Conservation (phyloP, 2,797 vertebrate species). For the Amphiprion clarkii region DNA sequence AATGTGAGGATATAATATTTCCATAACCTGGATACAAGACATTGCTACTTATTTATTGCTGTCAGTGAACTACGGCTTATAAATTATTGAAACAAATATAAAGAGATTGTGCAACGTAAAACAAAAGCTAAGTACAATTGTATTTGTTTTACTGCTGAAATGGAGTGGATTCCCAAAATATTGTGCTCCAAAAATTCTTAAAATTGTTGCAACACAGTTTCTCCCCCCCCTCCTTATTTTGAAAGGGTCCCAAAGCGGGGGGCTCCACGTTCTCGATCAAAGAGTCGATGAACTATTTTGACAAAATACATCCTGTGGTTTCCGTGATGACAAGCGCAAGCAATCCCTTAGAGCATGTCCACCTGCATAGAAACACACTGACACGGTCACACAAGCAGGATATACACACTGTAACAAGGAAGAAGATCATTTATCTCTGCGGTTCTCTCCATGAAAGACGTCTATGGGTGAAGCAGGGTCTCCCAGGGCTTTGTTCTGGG, state of each 20-base stretch:
- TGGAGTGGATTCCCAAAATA: neutral
- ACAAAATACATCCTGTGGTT: constrained; percentile 78
- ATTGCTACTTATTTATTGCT: neutral
- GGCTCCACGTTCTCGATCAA: constrained; percentile 43
- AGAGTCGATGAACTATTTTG: constrained; percentile 73
- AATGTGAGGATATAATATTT: no score
- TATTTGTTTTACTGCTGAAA: neutral
- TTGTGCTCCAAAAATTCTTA: neutral
- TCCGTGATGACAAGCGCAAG: constrained; percentile 53
- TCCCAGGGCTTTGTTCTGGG: constrained; percentile 84
- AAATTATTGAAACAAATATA: neutral
- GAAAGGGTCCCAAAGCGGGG: constrained; percentile 15
- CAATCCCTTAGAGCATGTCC: constrained; percentile 48
- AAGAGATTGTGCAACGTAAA: neutral
- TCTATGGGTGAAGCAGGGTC: constrained; percentile 81
- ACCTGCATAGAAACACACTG: constrained; percentile 32
- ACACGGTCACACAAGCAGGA: constrained; percentile 23
- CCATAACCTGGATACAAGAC: neutral
- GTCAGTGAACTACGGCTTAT: neutral
- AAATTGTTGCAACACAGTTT: neutral
- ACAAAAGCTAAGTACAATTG: neutral
- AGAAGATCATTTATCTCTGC: constrained; percentile 76
- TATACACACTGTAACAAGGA: constrained; percentile 53
- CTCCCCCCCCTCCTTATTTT: constrained; percentile 1
- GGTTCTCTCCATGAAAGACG: constrained; percentile 78